Conservation (phyloP, 2,797 vertebrate species). For the Nannoperca australis region DNA sequence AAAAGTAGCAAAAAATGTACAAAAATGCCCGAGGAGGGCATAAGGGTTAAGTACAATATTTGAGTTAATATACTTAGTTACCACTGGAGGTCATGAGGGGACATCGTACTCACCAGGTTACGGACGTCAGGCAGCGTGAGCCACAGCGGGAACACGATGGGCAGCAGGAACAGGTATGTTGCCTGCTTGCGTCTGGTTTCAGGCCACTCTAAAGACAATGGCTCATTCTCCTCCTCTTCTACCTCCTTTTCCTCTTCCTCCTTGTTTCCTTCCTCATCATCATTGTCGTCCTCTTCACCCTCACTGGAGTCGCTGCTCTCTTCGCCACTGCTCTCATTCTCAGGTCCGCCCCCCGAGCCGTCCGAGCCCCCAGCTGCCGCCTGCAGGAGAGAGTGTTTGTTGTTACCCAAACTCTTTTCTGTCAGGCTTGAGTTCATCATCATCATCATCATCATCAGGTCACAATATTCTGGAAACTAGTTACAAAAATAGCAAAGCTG, state of each 20-base stretch:
- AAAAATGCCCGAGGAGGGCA: no score
- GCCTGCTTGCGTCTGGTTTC: constrained; percentile 87
- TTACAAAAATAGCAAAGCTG: no score
- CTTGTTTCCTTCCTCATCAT: constrained; percentile 25
- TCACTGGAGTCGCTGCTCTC: constrained; percentile 39
- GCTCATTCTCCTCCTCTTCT: constrained; percentile 87
- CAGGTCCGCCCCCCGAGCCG: constrained; percentile 6
- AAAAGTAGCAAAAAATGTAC: no score
- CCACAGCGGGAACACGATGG: constrained; percentile 95
- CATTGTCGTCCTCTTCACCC: constrained; percentile 32
- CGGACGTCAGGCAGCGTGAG: constrained; percentile 93
- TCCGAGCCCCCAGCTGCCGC: constrained; percentile 35
- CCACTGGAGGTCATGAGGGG: no score
- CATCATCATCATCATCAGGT: no score
- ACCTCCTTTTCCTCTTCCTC: constrained; percentile 63
- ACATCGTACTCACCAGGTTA: constrained; percentile 87
- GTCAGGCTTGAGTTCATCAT: background rate
- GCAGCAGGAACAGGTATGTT: constrained; percentile 92
- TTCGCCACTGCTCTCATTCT: constrained; percentile 37
- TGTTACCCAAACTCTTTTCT: background rate
- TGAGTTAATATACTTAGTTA: background rate
- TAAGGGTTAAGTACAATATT: background rate
- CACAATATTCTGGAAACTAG: no score
- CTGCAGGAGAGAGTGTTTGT: constrained; percentile 31
- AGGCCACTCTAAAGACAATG: constrained; percentile 93